Evolutionary conservation across 2,888 invertebrate genomes (phyloP).

Genomic region (Scelioninae gen. 2): DNA sequence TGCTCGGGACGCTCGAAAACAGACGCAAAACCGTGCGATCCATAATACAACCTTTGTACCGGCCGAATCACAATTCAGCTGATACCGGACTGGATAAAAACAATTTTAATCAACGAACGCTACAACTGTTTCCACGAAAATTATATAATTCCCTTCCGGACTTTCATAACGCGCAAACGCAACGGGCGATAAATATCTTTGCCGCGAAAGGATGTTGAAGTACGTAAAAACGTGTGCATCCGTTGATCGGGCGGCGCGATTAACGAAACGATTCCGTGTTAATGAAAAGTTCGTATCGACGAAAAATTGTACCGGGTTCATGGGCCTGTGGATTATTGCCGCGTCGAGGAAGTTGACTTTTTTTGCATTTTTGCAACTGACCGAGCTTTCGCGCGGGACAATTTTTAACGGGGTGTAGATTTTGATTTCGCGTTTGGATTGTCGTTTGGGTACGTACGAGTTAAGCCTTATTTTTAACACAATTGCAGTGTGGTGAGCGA

Average conservation of each 20-base stretch:
- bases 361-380: no score
- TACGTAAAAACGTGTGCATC: constrained; percentile 36
- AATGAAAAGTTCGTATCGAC: no score
- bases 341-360: no score
- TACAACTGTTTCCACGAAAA: constrained; percentile 40
- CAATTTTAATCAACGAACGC: constrained; percentile 59
- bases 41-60: constrained; percentile 60
- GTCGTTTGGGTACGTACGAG: no score
- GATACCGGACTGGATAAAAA: constrained; percentile 56
- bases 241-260: constrained; percentile 36
- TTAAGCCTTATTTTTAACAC: no score
- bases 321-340: no score
- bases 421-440: no score
- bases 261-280: no score
- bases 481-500: no score
- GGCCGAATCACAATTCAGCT: constrained; percentile 57
- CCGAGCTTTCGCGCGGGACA: no score
- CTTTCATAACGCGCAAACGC: constrained; percentile 46
- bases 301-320: no score
- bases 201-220: constrained; percentile 33
- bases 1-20: constrained; percentile 55
- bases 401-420: no score
- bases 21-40: constrained; percentile 60
- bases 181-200: constrained; percentile 46
- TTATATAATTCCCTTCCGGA: constrained; percentile 52